Conservation (phyloP, 1,140 invertebrate species). For the Radopholus similis region DNA sequence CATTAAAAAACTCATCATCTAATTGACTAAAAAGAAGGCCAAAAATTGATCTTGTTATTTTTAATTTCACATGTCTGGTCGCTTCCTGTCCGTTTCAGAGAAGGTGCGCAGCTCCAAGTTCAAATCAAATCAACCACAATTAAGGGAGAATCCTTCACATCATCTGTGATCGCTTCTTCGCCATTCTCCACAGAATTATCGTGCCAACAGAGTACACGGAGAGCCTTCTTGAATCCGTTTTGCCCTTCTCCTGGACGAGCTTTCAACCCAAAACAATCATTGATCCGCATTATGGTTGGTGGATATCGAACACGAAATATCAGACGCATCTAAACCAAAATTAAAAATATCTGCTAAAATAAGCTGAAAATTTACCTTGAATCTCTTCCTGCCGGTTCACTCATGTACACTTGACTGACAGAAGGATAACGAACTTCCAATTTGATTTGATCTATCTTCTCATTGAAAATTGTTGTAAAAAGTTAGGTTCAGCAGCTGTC, state of each 20-base stretch:
- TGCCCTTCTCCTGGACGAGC: not conserved
- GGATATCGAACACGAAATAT: slow-evolving; percentile 9
- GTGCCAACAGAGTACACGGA: no score
- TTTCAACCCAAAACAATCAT: slow-evolving; percentile 11
- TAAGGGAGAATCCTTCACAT: slow-evolving; percentile 5
- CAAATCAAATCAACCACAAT: slow-evolving; percentile 9
- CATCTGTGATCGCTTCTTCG: not conserved
- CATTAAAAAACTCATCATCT: not conserved
- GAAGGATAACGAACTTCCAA: slow-evolving; percentile 18
- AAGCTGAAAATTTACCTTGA: no score
- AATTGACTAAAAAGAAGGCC: not conserved
- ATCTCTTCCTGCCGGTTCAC: not conserved
- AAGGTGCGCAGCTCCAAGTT: slow-evolving; percentile 12
- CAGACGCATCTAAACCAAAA: not conserved
- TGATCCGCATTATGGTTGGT: not conserved
- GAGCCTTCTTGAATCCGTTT: no score
- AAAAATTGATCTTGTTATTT: not conserved
- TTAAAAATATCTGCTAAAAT: no score
- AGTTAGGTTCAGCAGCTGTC: not conserved
- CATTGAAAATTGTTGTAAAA: not conserved
- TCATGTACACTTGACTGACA: slow-evolving; percentile 13
- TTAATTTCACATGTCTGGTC: not conserved
- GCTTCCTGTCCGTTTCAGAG: not conserved
- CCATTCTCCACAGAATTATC: no score
- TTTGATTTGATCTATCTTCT: slow-evolving; percentile 3